phyloP scores from a whole-genome alignment of 64 coral and sea anemone species.

The Stichodactyla mertensii region DNA sequence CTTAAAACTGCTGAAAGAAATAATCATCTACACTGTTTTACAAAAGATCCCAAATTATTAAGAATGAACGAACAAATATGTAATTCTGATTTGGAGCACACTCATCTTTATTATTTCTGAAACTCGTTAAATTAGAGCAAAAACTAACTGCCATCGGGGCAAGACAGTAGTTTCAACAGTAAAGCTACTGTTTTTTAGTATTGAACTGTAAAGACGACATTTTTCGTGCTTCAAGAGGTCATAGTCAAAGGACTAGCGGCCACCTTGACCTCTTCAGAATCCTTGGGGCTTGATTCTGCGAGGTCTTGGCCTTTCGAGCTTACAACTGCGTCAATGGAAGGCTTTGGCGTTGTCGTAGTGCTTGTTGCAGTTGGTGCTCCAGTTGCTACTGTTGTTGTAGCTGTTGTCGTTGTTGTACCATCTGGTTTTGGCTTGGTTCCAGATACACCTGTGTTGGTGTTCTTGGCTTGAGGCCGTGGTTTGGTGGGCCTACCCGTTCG shows the following conservation, averaged over 20 bases:
- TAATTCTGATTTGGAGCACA: neutral
- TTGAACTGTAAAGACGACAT: neutral
- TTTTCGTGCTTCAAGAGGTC: neutral
- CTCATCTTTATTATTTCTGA: neutral
- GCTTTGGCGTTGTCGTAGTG: slow-evolving; percentile 11
- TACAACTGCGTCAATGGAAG: slow-evolving; percentile 28
- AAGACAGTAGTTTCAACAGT: slow-evolving; percentile 6
- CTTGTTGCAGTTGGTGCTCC: neutral
- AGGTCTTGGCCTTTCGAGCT: slow-evolving; percentile 40
- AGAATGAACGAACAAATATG: slow-evolving; percentile 16
- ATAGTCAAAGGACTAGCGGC: slow-evolving; percentile 5
- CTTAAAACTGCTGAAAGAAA: neutral
- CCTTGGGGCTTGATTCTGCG: slow-evolving; percentile 30
- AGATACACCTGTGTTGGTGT: neutral
- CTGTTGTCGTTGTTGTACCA: neutral
- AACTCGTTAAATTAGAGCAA: slow-evolving; percentile 29
- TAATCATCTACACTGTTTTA: slow-evolving; percentile 23
- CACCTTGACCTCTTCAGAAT: slow-evolving; percentile 42
- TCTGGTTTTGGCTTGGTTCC: slow-evolving; percentile 15
- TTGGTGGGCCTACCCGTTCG: slow-evolving; percentile 14
- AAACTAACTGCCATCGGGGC: slow-evolving; percentile 15
- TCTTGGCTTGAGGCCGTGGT: slow-evolving; percentile 27
- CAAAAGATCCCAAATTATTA: slow-evolving; percentile 32
- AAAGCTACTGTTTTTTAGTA: slow-evolving; percentile 3
- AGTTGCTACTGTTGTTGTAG: neutral